phyloP scores from a whole-genome alignment of 2,888 invertebrate genomes.

The Tiliacea aurago region DNA sequence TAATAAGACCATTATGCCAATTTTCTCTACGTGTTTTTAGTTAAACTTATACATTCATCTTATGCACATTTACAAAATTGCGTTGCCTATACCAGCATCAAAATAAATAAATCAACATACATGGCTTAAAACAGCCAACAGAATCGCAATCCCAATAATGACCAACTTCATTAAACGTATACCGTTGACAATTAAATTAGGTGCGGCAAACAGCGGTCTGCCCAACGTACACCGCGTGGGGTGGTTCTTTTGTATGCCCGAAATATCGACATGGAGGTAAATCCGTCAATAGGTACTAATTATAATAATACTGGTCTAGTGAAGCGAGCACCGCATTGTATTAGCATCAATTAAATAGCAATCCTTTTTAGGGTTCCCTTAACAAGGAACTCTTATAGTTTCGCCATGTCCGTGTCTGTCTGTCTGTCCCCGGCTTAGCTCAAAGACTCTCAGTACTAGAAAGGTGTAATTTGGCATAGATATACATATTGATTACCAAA shows the following conservation, averaged over 20 bases:
- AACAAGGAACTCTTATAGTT: no score
- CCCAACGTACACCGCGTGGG: conserved; percentile 55
- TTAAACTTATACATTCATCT: neutral
- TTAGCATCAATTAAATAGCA: conserved; percentile 43
- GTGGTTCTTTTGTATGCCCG: conserved; percentile 67
- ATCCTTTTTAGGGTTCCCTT: conserved; percentile 28
- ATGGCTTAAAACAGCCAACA: conserved; percentile 28
- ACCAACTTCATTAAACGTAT: conserved; percentile 57
- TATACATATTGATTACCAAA: no score
- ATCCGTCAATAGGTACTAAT: conserved; percentile 41
- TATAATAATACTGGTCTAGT: conserved; percentile 47
- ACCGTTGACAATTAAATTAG: conserved; percentile 65
- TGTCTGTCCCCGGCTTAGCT: no score
- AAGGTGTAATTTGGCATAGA: no score
- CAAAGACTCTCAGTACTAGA: no score
- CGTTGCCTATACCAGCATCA: neutral
- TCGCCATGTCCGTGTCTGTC: neutral
- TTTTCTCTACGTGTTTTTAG: neutral
- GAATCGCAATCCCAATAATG: conserved; percentile 52
- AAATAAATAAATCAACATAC: conserved; percentile 14
- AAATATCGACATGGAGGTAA: conserved; percentile 31
- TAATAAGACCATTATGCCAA: neutral
- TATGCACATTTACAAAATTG: no score
- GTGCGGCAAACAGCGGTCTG: conserved; percentile 45
- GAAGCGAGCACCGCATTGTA: conserved; percentile 29